Base-by-base conservation (phyloP, 2,113 vertebrate genomes). In the Cnemophilus loriae region DNA sequence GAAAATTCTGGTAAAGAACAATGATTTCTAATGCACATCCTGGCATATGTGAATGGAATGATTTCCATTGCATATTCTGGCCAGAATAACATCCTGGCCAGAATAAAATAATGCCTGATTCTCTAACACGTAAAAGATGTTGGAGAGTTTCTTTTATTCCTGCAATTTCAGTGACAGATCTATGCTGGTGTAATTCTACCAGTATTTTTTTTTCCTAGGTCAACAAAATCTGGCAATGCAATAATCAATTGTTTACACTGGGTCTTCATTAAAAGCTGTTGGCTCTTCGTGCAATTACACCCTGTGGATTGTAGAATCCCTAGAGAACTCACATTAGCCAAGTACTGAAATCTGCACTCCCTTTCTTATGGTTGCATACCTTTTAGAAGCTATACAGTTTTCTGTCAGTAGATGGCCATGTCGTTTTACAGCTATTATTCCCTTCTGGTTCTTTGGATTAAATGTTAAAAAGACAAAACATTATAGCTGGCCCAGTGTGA, bases 321-420 rank as follows among this genome's bases (percentile, higher is more conserved):
- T 27, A 47, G 16, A 64, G n/a, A 87, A n/a, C 3, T 37, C 21
- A 4, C 9, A 49, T 30, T 67, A 84, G 78, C 3, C 28, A 57
- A 37, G 6, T 18, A 57, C 28, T 78, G 47, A 86, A 67, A 52
- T 39, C 15, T 53, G 1, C 35, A 16, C 18, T 88, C 32, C 18
- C 28, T 80, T 74, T 8, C 42, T 46, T 69, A 10, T 20, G 59
- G 22, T 33, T 24, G 16, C 16, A 50, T 13, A 49, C 0, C 11
- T 57, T 89, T 70, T 19, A 61, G 69, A 86, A 82, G 86, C 42
- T 73, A 89, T 90, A 57, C 57, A 75, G 35, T 76, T 82, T 96
- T 95, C 74, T 33, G 82, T 89, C 88, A 95, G 90, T 79, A 97
- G 92, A 94, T 94, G 96, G 95, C 83, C 33, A 23, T 39, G 63